These are phyloP conservation scores for Tetragonula carbonaria DNA, from an alignment of 2,888 invertebrate species.

Conservation along the genomic window DNA sequence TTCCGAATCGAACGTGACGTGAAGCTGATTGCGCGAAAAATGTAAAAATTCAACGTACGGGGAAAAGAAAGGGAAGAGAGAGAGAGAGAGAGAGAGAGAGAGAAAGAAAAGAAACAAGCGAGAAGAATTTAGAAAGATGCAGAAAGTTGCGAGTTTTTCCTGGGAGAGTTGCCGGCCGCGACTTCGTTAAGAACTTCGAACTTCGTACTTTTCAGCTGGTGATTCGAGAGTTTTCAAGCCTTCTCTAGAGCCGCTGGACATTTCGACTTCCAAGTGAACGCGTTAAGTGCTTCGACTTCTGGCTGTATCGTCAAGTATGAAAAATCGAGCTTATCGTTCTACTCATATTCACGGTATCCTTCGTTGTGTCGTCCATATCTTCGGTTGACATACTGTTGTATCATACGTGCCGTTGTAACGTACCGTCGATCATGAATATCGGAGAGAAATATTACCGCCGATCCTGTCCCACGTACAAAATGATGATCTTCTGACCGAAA, in stretches of 20 bases:
- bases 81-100: not conserved
- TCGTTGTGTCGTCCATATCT: constrained; percentile 61
- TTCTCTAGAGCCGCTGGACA: constrained; percentile 53
- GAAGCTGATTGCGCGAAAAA: not conserved
- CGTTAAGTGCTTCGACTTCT: constrained; percentile 63
- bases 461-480: not conserved
- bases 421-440: constrained; percentile 31
- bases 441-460: constrained; percentile 34
- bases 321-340: constrained; percentile 62
- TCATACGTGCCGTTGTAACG: constrained; percentile 20
- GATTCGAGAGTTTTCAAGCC: constrained; percentile 54
- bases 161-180: constrained; percentile 42
- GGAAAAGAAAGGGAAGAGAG: not conserved
- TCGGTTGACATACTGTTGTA: constrained; percentile 52
- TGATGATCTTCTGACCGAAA: not conserved
- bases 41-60: not conserved
- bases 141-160: constrained; percentile 34
- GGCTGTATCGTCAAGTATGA: constrained; percentile 50
- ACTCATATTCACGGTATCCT: constrained; percentile 26
- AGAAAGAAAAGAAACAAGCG: not conserved
- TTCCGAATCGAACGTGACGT: too few species aligned
- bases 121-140: not conserved
- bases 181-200: constrained; percentile 46
- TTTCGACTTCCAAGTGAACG: constrained; percentile 60
- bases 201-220: constrained; percentile 50